Conservation (phyloP, 2,888 invertebrate species). For the Lysandra coridon region DNA sequence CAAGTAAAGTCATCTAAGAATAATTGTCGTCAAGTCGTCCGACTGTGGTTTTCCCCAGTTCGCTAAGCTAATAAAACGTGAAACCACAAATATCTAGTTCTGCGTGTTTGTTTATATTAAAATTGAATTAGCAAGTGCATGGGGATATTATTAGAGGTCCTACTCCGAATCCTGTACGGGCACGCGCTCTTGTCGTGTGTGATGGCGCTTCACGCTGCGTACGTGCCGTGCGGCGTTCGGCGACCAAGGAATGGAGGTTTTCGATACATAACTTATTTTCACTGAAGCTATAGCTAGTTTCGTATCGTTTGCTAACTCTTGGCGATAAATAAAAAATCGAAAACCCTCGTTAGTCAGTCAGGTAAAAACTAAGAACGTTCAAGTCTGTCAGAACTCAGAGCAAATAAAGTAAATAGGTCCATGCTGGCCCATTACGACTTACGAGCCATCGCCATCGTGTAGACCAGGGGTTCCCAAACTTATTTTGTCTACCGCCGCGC, state of each 20-base stretch:
- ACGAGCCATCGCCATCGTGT: too few relatives aligned
- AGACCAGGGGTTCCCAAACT: too few relatives aligned
- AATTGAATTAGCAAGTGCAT: constrained; percentile 3
- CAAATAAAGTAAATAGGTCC: too few relatives aligned
- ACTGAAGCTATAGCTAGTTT: too few relatives aligned
- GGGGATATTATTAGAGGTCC: neutral
- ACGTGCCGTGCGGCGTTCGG: neutral
- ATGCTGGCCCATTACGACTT: too few relatives aligned
- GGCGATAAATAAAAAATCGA: too few relatives aligned
- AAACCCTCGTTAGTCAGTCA: too few relatives aligned
- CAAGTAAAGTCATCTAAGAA: neutral
- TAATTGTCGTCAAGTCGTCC: neutral
- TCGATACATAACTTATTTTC: too few relatives aligned
- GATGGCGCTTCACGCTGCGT: neutral
- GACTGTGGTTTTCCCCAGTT: neutral
- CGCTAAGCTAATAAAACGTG: constrained; percentile 4
- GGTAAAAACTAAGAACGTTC: too few relatives aligned
- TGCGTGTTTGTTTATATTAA: neutral
- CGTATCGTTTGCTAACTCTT: too few relatives aligned
- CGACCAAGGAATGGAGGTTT: neutral
- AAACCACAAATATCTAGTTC: constrained; percentile 1
- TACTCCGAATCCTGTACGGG: neutral
- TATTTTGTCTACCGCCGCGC: too few relatives aligned
- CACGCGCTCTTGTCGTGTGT: constrained; percentile 12
- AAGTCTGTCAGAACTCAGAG: too few relatives aligned